Percentiles rank a stretch among this genome's conserved stretches.
Conservation (phyloP, 2,888 invertebrate genomes). For the Priocnemis perturbator region DNA sequence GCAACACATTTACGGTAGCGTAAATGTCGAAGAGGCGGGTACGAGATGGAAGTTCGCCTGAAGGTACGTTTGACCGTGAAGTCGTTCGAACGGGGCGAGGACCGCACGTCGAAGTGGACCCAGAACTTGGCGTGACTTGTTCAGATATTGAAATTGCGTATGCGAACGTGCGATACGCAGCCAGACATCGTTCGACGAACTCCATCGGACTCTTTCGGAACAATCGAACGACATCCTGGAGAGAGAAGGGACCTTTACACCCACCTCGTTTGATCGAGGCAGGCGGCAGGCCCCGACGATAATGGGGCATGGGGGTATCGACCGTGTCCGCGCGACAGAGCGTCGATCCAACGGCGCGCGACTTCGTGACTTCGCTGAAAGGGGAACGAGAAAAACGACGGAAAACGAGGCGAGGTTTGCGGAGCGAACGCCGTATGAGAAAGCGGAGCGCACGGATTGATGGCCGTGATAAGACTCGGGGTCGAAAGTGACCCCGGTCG, state of each 20-base stretch:
- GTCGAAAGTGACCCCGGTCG: constrained; percentile 38
- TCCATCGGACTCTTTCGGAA: background rate
- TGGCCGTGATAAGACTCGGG: constrained; percentile 43
- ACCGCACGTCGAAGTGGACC: background rate
- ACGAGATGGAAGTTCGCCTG: background rate
- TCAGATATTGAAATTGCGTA: too few relatives aligned
- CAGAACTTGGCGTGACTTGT: too few relatives aligned
- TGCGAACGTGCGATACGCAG: too few relatives aligned
- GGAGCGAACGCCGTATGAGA: constrained; percentile 19
- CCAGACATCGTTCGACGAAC: too few relatives aligned
- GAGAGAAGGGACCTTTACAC: background rate
- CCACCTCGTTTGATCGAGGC: too few relatives aligned
- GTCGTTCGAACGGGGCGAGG: background rate
- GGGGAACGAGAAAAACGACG: constrained; percentile 9
- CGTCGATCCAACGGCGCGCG: background rate
- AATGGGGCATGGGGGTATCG: background rate
- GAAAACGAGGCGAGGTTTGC: background rate
- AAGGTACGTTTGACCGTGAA: background rate
- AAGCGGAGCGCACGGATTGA: constrained; percentile 38
- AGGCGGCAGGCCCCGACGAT: background rate
- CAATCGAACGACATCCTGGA: background rate
- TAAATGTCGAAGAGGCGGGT: constrained; percentile 1
- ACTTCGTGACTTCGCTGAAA: background rate
- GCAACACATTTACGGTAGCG: constrained; percentile 19
- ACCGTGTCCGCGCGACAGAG: background rate